Base-by-base conservation (phyloP, 2,888 invertebrate genomes). In the Sphaeridia pumilis region DNA sequence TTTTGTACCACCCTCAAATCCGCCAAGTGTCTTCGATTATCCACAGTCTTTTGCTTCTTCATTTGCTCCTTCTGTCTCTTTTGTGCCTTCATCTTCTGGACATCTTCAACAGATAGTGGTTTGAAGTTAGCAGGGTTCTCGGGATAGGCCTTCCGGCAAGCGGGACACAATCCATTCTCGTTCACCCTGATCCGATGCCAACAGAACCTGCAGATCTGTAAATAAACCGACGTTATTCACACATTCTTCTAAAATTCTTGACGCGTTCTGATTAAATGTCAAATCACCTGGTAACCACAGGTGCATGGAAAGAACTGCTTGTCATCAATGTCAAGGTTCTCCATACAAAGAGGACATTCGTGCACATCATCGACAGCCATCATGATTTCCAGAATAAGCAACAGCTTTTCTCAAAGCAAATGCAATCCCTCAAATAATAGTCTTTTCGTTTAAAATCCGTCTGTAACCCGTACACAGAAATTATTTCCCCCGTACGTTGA, bases 281-380 rank as follows among this genome's bases (percentile, higher is more conserved):
- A 17, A 31, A 46, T 34, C 72, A 92, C 92, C 84, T 97, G 98
- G 77, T 99, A 98, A 69, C 95, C 94, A 78, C 98, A 98, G 71
- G 94, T 95, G 79, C 98, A 98, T 60, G 98, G 98, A 74, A 84
- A 98, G 77, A 98, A 98, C 74, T 90, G 90, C 68, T 97, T 80
- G 77, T 98, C 98, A 76, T 99, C 98, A 72, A 95, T 87, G 75
- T 99, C 98, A 70, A 99, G 74, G 38, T 90, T 87, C 75, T 99
- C 98, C 95, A 98, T 94, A 78, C 98, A 98, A 72, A 98, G 78
- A 64, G 98, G 98, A 77, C 98, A 98, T 80, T 98, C 89, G 71
- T 47, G 21, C 26, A 41, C 41, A 43, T 45, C 44, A 36, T 50
- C 50, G 44, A 43, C 50, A 50, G 43, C 50, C 43, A 43, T 43